Conservation (phyloP, 2,113 vertebrate genomes). For the Emydocephalus ijimae region DNA sequence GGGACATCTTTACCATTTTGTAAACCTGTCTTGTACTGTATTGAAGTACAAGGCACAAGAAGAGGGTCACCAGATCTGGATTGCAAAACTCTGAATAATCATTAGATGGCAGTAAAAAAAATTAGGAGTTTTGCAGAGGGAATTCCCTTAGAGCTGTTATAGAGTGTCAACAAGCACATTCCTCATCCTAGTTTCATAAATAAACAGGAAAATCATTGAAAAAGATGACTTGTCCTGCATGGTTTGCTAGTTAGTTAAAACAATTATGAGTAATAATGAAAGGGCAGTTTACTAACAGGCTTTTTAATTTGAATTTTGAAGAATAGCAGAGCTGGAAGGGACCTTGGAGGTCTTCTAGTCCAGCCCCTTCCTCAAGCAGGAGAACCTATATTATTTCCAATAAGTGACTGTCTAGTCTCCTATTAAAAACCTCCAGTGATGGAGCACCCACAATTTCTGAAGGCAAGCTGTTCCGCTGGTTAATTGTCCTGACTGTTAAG, state of each 20-base stretch:
- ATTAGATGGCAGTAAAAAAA: not conserved
- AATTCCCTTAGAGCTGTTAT: not conserved
- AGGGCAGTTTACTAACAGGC: not conserved
- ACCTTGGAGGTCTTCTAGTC: no score
- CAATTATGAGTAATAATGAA: not conserved
- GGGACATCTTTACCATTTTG: not conserved
- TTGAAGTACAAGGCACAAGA: not conserved
- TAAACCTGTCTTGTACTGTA: not conserved
- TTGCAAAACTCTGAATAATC: not conserved
- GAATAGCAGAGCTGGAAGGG: no score
- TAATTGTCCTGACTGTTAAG: no score
- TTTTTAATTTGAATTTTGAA: not conserved
- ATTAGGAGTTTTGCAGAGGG: not conserved
- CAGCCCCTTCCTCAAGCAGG: no score
- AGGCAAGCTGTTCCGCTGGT: no score
- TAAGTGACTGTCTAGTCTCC: no score
- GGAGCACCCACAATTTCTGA: no score
- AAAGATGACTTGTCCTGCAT: not conserved
- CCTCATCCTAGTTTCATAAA: not conserved
- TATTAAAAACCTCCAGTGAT: no score
- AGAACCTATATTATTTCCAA: no score
- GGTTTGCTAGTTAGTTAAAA: not conserved
- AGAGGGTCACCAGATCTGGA: not conserved
- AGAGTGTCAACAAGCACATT: not conserved
- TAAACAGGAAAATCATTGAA: not conserved